phyloP scores from a whole-genome alignment of 2,888 invertebrate species.

The Nemurella pictetii region DNA sequence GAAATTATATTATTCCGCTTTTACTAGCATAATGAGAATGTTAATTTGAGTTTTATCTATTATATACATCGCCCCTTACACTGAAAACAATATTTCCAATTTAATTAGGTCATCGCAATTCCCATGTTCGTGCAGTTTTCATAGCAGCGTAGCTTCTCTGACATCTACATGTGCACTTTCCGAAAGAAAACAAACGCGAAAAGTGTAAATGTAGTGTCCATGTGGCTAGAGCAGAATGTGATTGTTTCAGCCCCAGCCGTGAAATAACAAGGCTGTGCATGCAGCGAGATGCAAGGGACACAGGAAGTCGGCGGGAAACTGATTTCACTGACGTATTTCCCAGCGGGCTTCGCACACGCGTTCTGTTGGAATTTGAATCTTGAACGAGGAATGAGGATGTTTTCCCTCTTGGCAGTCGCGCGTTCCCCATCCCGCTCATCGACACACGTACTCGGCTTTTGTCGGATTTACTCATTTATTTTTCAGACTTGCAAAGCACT shows the following conservation, averaged over 20 bases:
- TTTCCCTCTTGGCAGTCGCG: not conserved
- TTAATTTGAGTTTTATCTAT: no score
- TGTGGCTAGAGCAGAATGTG: not conserved
- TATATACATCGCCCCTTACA: no score
- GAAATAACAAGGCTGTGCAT: not conserved
- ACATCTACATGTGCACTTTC: no score
- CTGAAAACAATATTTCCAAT: no score
- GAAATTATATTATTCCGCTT: no score
- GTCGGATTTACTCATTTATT: no score
- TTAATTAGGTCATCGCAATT: no score
- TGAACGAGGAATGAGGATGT: not conserved
- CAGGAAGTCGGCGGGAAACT: not conserved
- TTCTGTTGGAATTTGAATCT: not conserved
- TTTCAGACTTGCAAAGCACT: not conserved
- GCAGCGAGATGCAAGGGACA: not conserved
- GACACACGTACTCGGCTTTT: not conserved
- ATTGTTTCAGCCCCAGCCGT: not conserved
- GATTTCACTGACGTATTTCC: not conserved
- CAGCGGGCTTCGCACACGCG: not conserved
- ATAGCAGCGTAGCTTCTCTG: no score
- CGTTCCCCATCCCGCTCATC: not conserved
- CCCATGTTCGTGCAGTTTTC: no score
- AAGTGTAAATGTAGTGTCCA: no score
- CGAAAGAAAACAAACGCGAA: no score
- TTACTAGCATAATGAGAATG: no score